These are phyloP conservation scores for Anolis apletophallus DNA, from an alignment of 2,797 vertebrate genomes.

Conservation along the genomic window DNA sequence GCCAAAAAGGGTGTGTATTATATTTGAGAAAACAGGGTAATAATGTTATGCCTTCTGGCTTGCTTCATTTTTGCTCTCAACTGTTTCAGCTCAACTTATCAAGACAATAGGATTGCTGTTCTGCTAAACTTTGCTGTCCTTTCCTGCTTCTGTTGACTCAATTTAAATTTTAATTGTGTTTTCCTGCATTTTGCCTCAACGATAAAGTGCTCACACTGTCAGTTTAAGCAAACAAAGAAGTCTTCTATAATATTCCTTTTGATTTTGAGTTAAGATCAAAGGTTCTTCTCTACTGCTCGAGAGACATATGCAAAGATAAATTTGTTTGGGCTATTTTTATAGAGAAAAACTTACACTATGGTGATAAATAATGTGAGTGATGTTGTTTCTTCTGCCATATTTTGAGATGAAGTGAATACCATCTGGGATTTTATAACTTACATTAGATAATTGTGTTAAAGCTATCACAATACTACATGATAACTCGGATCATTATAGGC, in stretches of 20 bases:
- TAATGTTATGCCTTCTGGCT: too few relatives aligned
- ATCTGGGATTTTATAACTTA: not conserved
- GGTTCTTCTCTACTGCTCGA: not conserved
- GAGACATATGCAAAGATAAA: not conserved
- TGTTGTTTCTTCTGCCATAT: not conserved
- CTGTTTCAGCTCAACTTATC: not conserved
- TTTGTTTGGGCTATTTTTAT: constrained; percentile 11
- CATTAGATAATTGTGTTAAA: not conserved
- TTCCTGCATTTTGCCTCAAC: constrained; percentile 6
- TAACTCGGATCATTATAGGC: not conserved
- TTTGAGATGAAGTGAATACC: not conserved
- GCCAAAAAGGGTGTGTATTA: too few relatives aligned
- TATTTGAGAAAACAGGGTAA: too few relatives aligned
- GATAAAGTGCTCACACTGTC: not conserved
- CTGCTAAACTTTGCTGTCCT: not conserved
- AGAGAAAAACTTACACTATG: not conserved
- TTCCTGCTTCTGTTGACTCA: not conserved
- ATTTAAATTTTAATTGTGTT: constrained; percentile 24
- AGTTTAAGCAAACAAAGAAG: not conserved
- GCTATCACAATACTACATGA: too few relatives aligned
- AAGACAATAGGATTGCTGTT: not conserved
- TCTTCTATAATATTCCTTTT: constrained; percentile 27
- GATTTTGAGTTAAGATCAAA: constrained; percentile 35
- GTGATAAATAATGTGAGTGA: not conserved
- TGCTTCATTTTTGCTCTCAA: not conserved